phyloP scores from a whole-genome alignment of 2,113 vertebrate species.

The Hiodon tergisus region DNA sequence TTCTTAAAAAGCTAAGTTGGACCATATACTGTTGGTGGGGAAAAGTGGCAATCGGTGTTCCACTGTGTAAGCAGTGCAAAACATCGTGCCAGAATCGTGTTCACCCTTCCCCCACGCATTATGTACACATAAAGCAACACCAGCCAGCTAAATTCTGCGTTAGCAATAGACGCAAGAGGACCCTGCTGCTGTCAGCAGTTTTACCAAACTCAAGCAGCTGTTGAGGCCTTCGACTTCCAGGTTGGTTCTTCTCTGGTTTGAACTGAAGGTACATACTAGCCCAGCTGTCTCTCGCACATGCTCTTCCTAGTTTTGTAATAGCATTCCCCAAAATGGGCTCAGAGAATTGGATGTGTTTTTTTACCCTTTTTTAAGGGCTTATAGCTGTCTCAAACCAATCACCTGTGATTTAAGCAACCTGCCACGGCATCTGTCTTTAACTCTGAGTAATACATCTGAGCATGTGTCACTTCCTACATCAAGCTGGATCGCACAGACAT shows the following conservation, averaged over 20 bases:
- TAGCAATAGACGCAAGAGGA: background rate
- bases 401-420: no score
- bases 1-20: no score
- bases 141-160: background rate
- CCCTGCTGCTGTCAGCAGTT: background rate
- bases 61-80: background rate
- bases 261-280: background rate
- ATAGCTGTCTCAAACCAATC: no score
- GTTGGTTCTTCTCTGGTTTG: background rate
- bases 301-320: conserved; percentile 1
- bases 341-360: background rate
- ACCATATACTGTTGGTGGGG: background rate
- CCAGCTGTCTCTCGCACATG: background rate
- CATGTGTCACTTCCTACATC: no score
- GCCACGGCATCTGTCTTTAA: no score
- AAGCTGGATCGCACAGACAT: no score
- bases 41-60: conserved; percentile 6
- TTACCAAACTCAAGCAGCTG: background rate
- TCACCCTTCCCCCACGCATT: background rate
- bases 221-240: background rate
- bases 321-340: conserved; percentile 1
- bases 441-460: no score
- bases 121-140: background rate
- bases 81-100: background rate
- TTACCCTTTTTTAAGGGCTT: background rate